Percentiles rank a stretch among this genome's conserved stretches.
These are phyloP conservation scores for Trichogramma dendrolimi DNA, from an alignment of 2,888 invertebrate species.

Conservation along the genomic window DNA sequence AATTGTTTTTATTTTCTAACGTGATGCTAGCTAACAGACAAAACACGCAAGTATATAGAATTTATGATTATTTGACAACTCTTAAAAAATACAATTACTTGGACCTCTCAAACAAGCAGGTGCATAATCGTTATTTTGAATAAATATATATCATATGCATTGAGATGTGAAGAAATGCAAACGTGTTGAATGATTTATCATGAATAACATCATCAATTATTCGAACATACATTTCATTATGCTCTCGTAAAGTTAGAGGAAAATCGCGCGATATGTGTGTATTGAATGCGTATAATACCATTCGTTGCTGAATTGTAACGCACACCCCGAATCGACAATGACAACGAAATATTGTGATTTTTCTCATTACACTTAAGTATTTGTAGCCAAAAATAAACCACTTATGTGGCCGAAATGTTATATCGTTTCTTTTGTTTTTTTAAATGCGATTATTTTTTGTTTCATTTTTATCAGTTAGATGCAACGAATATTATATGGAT, in stretches of 20 bases:
- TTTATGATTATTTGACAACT: slow-evolving; percentile 21
- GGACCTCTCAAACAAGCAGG: slow-evolving; percentile 28
- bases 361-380: slow-evolving; percentile 14
- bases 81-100: slow-evolving; percentile 31
- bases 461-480: slow-evolving; percentile 39
- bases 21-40: background rate
- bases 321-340: slow-evolving; percentile 32
- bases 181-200: slow-evolving; percentile 1
- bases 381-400: slow-evolving; percentile 32
- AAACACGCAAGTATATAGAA: slow-evolving; percentile 8
- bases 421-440: background rate
- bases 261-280: no score
- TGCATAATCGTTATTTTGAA: no score
- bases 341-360: slow-evolving; percentile 17
- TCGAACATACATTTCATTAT: no score
- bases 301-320: slow-evolving; percentile 26
- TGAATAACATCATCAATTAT: no score
- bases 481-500: slow-evolving; percentile 42
- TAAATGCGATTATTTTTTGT: slow-evolving; percentile 28
- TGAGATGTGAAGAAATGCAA: slow-evolving; percentile 15
- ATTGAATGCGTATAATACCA: background rate
- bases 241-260: no score
- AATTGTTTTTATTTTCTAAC: background rate
- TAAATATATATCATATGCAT: background rate
- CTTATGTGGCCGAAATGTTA: slow-evolving; percentile 30